These are phyloP conservation scores for Hyphantria cunea DNA, from an alignment of 1,140 invertebrate species.

Conservation along the genomic window DNA sequence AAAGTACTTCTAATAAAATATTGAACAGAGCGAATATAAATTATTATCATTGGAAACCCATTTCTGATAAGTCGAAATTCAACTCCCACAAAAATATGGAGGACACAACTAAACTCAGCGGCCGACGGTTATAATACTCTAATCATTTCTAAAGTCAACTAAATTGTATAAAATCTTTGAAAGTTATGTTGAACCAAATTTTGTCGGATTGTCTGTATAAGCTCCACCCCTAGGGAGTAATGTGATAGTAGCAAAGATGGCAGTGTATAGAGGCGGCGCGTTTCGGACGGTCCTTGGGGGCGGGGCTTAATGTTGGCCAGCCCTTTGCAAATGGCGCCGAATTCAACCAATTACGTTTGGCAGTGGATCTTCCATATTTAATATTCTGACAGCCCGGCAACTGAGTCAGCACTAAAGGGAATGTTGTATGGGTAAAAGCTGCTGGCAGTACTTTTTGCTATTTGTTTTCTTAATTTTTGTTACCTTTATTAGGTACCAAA, in stretches of 20 bases:
- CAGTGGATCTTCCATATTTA: slow-evolving; percentile 48
- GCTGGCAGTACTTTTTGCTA: not conserved
- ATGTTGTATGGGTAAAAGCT: too few species aligned
- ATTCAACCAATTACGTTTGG: slow-evolving; percentile 62
- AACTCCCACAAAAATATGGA: not conserved
- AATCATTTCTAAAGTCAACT: not conserved
- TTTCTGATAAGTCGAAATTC: not conserved
- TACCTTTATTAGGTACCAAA: not conserved
- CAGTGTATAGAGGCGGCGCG: slow-evolving; percentile 50
- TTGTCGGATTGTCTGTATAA: slow-evolving; percentile 39
- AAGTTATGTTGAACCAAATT: slow-evolving; percentile 35
- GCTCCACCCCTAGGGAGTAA: slow-evolving; percentile 42
- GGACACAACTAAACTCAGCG: not conserved
- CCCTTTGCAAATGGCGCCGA: slow-evolving; percentile 77
- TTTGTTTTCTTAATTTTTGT: not conserved
- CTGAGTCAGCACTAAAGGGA: slow-evolving; percentile 2
- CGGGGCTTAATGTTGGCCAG: slow-evolving; percentile 53
- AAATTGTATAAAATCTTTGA: not conserved
- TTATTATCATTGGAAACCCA: not conserved
- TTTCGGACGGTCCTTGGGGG: slow-evolving; percentile 49
- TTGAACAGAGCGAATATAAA: not conserved
- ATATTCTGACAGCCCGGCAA: slow-evolving; percentile 22
- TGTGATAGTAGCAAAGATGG: slow-evolving; percentile 58
- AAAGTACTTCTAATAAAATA: too few species aligned
- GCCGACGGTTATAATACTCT: not conserved